Evolutionary conservation across 1,140 invertebrate species (phyloP).

Genomic region (Scaptomyza montana): DNA sequence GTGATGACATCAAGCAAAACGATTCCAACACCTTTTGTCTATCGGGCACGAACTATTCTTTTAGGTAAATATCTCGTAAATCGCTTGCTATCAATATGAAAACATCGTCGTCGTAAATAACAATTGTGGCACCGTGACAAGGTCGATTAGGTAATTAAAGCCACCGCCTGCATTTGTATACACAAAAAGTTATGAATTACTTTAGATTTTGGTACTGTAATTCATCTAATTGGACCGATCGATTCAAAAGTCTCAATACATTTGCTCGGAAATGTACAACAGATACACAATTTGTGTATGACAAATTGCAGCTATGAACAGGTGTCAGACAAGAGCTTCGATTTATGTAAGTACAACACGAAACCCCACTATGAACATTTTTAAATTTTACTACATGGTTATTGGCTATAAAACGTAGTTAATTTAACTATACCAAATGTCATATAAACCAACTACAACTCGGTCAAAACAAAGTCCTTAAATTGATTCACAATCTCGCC

Average conservation of each 20-base stretch:
- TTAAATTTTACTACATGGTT: too few relatives aligned
- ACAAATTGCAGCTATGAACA: slow-evolving; percentile 41
- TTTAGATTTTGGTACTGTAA: too few relatives aligned
- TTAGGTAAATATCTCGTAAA: slow-evolving; percentile 47
- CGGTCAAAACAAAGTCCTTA: too few relatives aligned
- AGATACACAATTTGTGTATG: background rate
- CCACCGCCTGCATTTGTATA: too few relatives aligned
- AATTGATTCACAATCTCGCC: too few relatives aligned
- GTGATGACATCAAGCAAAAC: slow-evolving; percentile 61
- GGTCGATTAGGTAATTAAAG: slow-evolving; percentile 59
- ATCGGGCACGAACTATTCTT: slow-evolving; percentile 3
- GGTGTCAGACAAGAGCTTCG: slow-evolving; percentile 47
- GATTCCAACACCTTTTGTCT: slow-evolving; percentile 8
- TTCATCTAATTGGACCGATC: background rate
- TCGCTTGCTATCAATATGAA: slow-evolving; percentile 46
- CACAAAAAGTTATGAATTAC: too few relatives aligned
- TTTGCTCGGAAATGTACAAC: background rate
- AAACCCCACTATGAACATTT: too few relatives aligned
- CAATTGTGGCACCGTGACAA: slow-evolving; percentile 58
- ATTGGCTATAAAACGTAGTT: too few relatives aligned
- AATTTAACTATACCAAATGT: too few relatives aligned
- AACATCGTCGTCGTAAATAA: slow-evolving; percentile 27
- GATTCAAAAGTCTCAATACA: slow-evolving; percentile 15
- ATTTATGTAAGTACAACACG: slow-evolving; percentile 33
- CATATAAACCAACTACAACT: too few relatives aligned